Base-by-base conservation (phyloP, 1,140 invertebrate species). In the Nilaparvata lugens region DNA sequence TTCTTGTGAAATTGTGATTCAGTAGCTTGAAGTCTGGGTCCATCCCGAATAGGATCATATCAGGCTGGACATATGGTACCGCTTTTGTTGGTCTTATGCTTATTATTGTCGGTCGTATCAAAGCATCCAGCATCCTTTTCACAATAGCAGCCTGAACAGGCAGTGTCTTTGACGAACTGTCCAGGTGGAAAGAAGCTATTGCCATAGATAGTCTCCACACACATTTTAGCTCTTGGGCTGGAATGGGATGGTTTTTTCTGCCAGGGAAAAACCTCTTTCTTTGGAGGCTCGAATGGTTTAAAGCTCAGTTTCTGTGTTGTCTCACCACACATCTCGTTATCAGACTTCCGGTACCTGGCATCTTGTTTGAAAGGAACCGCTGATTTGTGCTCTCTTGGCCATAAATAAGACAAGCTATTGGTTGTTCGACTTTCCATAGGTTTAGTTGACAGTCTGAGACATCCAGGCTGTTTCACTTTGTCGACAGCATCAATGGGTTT, bases 291-390 rank as follows among this genome's bases (percentile, higher is more conserved):
- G 52, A 53, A 62, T 13, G 64, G 62, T 45, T 56, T 61, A 45
- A 55, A 66, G 14, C 54, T 58, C 31, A 66, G 25, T 48, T 56
- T 64, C n/a, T 66, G 58, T 19, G 59, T 54, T 9, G 64, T 66
- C 1, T 35, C 31, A 2, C 31, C 31, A 9, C 31, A 35, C 31
- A 35, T 35, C 31, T 35, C 13, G 13, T 35, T 35, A 11, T 35
- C 31, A 2, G 31, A 11, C 31, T 35, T 35, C 1, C 31, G 31
- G 13, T 35, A 35, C 62, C 54, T 64, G 40, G 13, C 53, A 14
- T 45, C 35, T 6, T 59, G 63, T 43, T 64, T 64, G 54, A 56
- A 64, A 11, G 63, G 62, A 18, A 48, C 40, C 25, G 63, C 21
- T 9, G 60, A 52, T 28, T 57, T 56, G 31, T 35, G 28, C 25